Percentiles rank a stretch among this genome's conserved stretches.
phyloP scores from a whole-genome alignment of 2,113 vertebrate genomes.

The Alouatta palliata region DNA sequence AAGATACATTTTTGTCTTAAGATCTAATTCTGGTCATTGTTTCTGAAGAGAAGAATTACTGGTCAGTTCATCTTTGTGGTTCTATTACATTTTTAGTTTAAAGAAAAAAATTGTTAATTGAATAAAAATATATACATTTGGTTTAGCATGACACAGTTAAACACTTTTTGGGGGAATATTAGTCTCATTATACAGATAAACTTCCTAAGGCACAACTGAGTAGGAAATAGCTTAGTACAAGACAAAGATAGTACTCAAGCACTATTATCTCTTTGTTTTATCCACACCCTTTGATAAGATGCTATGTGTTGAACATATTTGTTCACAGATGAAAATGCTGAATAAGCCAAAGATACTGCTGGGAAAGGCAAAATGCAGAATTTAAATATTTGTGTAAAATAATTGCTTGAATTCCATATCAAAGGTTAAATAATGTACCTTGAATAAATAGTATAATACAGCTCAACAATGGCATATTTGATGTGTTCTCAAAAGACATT shows the following conservation, averaged over 20 bases:
- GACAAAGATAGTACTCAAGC: not conserved
- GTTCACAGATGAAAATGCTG: not conserved
- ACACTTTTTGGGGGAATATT: not conserved
- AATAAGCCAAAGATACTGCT: constrained; percentile 6
- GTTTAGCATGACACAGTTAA: not conserved
- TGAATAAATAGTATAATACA: not conserved
- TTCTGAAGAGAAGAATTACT: constrained; percentile 4
- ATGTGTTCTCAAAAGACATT: not conserved
- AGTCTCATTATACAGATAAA: constrained; percentile 31
- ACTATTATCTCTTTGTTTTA: not conserved
- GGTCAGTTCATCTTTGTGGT: not conserved
- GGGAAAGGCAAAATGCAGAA: not conserved
- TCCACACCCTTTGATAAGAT: not conserved
- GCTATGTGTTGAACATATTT: not conserved
- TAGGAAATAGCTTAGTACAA: not conserved
- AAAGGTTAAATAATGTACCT: not conserved
- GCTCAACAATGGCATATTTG: not conserved
- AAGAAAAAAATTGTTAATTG: not conserved
- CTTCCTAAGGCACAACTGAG: not conserved
- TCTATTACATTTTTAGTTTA: constrained; percentile 38
- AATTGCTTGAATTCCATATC: constrained; percentile 4
- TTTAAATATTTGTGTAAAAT: not conserved
- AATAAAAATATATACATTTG: not conserved
- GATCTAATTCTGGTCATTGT: not conserved
- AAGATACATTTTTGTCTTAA: not conserved